Percentiles rank a stretch among this genome's conserved stretches.
Conservation (phyloP, 2,113 vertebrate species). For the Dromiciops gliroides region DNA sequence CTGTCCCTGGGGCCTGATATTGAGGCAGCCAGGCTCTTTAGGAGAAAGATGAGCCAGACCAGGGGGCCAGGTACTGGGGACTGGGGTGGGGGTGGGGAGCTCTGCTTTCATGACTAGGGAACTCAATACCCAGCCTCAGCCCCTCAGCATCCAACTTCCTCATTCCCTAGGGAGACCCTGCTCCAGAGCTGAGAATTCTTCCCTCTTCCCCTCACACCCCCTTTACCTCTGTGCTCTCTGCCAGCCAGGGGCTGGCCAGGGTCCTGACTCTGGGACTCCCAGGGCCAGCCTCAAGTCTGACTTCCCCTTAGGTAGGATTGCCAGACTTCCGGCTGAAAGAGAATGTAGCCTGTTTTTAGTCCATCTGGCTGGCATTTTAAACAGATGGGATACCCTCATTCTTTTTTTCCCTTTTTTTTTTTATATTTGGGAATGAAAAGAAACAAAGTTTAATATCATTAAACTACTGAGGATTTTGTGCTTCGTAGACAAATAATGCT, state of each 20-base stretch:
- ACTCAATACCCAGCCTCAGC: slow-evolving; percentile 21
- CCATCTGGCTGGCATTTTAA: neutral
- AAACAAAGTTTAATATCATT: neutral
- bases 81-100: neutral
- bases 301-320: neutral
- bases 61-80: slow-evolving; percentile 35
- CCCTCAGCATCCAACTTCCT: neutral
- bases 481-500: neutral
- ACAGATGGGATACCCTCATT: neutral
- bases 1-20: neutral
- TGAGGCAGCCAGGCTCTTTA: neutral
- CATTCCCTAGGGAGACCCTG: neutral
- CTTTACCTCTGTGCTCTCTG: neutral
- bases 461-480: neutral
- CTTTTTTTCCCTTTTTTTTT: neutral
- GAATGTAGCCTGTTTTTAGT: neutral
- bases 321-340: slow-evolving; percentile 10
- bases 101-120: slow-evolving; percentile 51
- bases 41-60: slow-evolving; percentile 62
- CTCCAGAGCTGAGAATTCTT: neutral
- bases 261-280: neutral
- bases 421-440: neutral
- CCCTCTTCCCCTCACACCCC: neutral
- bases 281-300: neutral
- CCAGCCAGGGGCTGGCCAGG: neutral